Conservation (phyloP, 1,140 invertebrate genomes). For the Sarcophaga bullata region DNA sequence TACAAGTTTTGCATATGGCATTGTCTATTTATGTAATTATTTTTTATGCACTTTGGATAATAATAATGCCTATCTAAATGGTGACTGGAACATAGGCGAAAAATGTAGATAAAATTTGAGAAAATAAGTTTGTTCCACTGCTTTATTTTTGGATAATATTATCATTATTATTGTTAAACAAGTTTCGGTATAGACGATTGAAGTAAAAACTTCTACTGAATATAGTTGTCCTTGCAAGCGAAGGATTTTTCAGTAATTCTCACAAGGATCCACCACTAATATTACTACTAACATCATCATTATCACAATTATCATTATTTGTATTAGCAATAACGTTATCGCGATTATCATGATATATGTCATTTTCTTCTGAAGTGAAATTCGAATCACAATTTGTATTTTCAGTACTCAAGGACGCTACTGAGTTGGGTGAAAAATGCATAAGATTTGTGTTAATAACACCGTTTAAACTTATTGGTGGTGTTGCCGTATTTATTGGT, state of each 20-base stretch:
- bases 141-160: neutral
- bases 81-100: neutral
- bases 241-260: conserved; percentile 58
- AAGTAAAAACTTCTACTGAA: conserved; percentile 54
- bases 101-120: neutral
- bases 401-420: neutral
- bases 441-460: conserved; percentile 77
- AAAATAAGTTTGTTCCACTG: neutral
- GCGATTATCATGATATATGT: neutral
- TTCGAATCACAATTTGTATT: too few species aligned
- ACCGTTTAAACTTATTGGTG: conserved; percentile 70
- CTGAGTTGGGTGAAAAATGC: conserved; percentile 71
- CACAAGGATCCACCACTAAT: conserved; percentile 54
- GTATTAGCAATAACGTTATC: neutral
- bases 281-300: neutral
- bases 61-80: neutral
- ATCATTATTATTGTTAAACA: conserved; percentile 47
- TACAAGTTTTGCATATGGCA: too few species aligned
- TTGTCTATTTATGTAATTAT: too few species aligned
- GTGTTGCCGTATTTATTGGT: conserved; percentile 73
- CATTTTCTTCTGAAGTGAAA: neutral
- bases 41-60: neutral
- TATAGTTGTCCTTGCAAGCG: conserved; percentile 45
- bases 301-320: conserved; percentile 24
- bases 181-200: conserved; percentile 54